phyloP scores from a whole-genome alignment of 2,113 vertebrate species.

The Gymnogyps californianus region DNA sequence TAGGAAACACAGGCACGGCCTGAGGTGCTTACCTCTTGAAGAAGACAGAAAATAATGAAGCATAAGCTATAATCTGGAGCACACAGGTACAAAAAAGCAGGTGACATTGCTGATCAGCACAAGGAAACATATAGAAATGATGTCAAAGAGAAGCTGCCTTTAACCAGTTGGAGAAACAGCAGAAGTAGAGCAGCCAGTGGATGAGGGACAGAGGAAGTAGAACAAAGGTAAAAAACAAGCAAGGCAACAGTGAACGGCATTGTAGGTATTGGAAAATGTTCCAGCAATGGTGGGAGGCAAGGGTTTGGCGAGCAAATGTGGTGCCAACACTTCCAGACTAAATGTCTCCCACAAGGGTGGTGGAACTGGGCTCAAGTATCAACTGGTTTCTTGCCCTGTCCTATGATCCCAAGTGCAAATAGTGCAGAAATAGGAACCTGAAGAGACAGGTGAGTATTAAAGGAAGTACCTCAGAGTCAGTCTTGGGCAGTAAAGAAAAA shows the following conservation, averaged over 20 bases:
- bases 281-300: background rate
- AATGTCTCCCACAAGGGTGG: background rate
- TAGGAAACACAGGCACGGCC: background rate
- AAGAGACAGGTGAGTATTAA: background rate
- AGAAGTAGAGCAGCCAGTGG: background rate
- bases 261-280: background rate
- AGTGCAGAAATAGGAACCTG: background rate
- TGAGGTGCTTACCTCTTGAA: background rate
- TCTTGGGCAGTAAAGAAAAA: background rate
- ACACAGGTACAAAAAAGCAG: background rate
- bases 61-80: background rate
- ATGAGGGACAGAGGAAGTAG: background rate
- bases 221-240: background rate
- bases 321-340: background rate
- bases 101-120: background rate
- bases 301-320: background rate
- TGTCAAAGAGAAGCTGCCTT: background rate
- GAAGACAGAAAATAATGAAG: background rate
- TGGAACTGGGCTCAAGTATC: background rate
- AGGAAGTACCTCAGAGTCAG: background rate
- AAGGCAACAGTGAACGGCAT: background rate
- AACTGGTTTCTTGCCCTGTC: background rate
- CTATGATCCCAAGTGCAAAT: background rate
- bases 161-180: background rate
- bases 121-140: background rate